A percentile compares a stretch with the other conserved stretches of the same genome.
phyloP scores from a whole-genome alignment of 2,113 vertebrate species.

The Thinocorus orbignyianus region DNA sequence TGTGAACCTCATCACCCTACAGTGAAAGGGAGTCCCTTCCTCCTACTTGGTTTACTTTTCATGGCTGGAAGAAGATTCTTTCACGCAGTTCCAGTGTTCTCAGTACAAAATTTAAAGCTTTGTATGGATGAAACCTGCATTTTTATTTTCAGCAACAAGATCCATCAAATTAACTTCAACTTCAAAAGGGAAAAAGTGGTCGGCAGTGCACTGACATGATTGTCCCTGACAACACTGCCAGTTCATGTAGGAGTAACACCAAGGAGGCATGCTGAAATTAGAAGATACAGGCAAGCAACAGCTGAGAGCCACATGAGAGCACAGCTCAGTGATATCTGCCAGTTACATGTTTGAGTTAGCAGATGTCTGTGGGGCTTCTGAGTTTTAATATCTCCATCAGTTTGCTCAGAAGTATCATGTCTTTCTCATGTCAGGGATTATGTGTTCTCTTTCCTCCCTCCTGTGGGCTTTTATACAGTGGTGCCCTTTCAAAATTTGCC shows the following conservation, averaged over 20 bases:
- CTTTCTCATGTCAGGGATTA: not conserved
- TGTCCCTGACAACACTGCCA: slow-evolving; percentile 62
- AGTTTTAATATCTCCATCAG: slow-evolving; percentile 6
- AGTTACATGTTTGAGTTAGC: not conserved
- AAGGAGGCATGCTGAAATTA: slow-evolving; percentile 41
- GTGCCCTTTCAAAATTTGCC: slow-evolving; percentile 44
- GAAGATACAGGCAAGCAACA: slow-evolving; percentile 45
- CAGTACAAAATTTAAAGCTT: not conserved
- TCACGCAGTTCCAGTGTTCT: not conserved
- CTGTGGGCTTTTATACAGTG: not conserved
- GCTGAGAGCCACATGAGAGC: slow-evolving; percentile 4
- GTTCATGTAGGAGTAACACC: slow-evolving; percentile 49
- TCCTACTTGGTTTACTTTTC: not conserved
- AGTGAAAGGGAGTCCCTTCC: not conserved
- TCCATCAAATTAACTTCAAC: slow-evolving; percentile 3
- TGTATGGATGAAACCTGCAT: not conserved
- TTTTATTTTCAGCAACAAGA: slow-evolving; percentile 1
- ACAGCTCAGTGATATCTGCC: not conserved
- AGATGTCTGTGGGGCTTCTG: not conserved
- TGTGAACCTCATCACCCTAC: not conserved
- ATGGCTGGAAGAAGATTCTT: not conserved
- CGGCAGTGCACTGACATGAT: slow-evolving; percentile 43
- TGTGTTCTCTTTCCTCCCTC: not conserved
- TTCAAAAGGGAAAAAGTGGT: slow-evolving; percentile 32
- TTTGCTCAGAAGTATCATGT: not conserved